phyloP scores from a whole-genome alignment of 1,140 invertebrate species.

The Octopus sinensis region DNA sequence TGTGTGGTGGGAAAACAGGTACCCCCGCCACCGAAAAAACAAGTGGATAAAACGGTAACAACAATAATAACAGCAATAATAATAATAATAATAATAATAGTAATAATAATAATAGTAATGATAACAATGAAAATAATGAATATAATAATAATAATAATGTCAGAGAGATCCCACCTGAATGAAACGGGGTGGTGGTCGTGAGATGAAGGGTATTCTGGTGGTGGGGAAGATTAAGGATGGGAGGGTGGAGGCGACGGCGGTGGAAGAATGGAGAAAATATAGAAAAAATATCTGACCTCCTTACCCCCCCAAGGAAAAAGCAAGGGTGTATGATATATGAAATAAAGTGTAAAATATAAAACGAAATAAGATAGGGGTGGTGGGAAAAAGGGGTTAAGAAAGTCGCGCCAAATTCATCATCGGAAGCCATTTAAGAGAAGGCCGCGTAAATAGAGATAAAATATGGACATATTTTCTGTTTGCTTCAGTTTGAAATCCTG shows the following conservation, averaged over 20 bases:
- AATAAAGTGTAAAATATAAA: not conserved
- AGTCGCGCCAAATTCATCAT: not conserved
- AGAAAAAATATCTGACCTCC: not conserved
- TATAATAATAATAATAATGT: too few relatives aligned
- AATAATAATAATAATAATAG: too few relatives aligned
- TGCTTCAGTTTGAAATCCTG: not conserved
- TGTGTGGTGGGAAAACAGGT: too few relatives aligned
- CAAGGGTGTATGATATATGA: not conserved
- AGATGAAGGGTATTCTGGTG: too few relatives aligned
- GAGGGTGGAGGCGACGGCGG: not conserved
- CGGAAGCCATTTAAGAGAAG: not conserved
- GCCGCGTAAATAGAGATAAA: not conserved
- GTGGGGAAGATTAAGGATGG: not conserved
- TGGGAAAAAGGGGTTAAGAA: not conserved
- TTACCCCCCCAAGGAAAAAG: not conserved
- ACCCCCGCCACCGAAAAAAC: too few relatives aligned
- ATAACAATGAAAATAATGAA: too few relatives aligned
- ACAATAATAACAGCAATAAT: too few relatives aligned
- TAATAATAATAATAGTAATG: too few relatives aligned
- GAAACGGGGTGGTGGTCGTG: too few relatives aligned
- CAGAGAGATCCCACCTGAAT: too few relatives aligned
- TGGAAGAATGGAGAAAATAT: not conserved
- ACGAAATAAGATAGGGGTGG: not conserved
- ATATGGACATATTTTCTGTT: not conserved
- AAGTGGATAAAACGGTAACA: too few relatives aligned